Conservation (phyloP, 2,113 vertebrate genomes). For the Willisornis vidua region DNA sequence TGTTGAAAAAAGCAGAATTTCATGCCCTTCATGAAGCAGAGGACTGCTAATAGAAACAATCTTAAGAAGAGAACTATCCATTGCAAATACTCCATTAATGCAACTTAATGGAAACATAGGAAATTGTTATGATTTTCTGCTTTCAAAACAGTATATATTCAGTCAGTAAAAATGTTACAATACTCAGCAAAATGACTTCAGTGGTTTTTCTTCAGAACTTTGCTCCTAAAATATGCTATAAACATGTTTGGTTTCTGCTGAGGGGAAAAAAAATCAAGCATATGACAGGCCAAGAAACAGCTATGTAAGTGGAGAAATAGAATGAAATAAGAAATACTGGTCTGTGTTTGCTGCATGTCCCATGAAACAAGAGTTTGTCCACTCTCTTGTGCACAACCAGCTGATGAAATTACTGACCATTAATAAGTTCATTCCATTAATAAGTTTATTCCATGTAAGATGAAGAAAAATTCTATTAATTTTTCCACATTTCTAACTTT, state of each 20-base stretch:
- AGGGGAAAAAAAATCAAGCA: not conserved
- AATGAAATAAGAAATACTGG: not conserved
- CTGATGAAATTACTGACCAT: not conserved
- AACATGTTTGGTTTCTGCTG: not conserved
- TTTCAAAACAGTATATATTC: not conserved
- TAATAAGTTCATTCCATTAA: not conserved
- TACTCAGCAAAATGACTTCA: not conserved
- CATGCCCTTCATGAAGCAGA: not conserved
- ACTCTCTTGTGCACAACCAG: not conserved
- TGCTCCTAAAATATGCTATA: not conserved
- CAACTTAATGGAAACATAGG: not conserved
- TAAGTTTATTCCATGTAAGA: not conserved
- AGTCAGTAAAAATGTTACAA: not conserved
- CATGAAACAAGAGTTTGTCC: not conserved
- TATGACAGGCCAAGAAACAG: not conserved
- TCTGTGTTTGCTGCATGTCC: not conserved
- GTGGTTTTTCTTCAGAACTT: not conserved
- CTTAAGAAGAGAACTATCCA: not conserved
- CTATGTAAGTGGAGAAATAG: not conserved
- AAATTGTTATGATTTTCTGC: constrained; percentile 3
- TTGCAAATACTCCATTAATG: not conserved
- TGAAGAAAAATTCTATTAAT: not conserved
- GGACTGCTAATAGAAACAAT: not conserved
- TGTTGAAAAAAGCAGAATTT: not conserved
- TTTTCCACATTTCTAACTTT: not conserved